Evolutionary conservation across 2,888 invertebrate species (phyloP).

Genomic region (Erebia ligea): DNA sequence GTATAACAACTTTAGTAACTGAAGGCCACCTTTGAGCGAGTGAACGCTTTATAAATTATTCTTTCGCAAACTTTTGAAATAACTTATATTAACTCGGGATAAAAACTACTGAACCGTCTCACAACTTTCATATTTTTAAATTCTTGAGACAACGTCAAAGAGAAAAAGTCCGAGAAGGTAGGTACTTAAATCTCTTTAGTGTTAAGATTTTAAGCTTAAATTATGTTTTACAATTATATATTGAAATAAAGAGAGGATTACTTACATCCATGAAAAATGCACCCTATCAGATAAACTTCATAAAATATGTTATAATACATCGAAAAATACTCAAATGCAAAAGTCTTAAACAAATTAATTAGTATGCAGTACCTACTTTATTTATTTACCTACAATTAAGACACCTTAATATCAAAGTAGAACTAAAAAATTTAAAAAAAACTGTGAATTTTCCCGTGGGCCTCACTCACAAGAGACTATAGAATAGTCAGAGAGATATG

Average conservation of each 20-base stretch:
- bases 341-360: no score
- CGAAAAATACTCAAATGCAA: no score
- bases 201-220: not conserved
- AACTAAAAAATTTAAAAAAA: no score
- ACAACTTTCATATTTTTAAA: constrained; percentile 25
- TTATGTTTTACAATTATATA: not conserved
- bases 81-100: constrained; percentile 22
- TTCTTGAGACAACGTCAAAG: constrained; percentile 19
- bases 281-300: not conserved
- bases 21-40: constrained; percentile 16
- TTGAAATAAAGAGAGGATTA: not conserved
- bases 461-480: no score
- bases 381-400: no score
- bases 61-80: constrained; percentile 40
- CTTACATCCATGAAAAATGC: not conserved
- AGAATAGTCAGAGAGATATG: no score
- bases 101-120: constrained; percentile 26
- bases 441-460: no score
- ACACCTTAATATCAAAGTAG: no score
- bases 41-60: constrained; percentile 43
- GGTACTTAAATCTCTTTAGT: constrained; percentile 2
- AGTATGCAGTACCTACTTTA: no score
- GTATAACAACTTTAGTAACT: constrained; percentile 14
- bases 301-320: no score
- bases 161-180: constrained; percentile 8